Conservation (phyloP, 2,113 vertebrate genomes). For the Syngnathus scovelli region DNA sequence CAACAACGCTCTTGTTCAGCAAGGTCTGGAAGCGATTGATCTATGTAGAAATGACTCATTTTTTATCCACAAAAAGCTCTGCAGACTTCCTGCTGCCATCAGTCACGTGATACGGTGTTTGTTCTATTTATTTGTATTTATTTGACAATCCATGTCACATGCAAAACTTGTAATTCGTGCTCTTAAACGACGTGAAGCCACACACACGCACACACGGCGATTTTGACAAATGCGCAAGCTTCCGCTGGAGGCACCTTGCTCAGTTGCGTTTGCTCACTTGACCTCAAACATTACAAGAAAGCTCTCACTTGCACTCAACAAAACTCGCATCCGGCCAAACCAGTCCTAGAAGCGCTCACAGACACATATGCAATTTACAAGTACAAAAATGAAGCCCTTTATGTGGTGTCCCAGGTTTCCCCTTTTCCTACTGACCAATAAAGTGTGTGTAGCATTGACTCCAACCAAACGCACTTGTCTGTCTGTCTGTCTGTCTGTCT, state of each 20-base stretch:
- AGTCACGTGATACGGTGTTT: not conserved
- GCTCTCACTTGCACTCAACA: too few relatives aligned
- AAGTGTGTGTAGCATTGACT: slow-evolving; percentile 43
- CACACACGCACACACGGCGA: too few relatives aligned
- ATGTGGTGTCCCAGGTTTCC: not conserved
- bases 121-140: not conserved
- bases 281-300: too few relatives aligned
- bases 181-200: not conserved
- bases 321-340: too few relatives aligned
- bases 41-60: too few relatives aligned
- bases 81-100: not conserved
- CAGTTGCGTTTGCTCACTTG: too few relatives aligned
- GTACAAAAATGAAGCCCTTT: slow-evolving; percentile 15
- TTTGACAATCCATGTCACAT: not conserved
- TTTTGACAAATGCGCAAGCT: too few relatives aligned
- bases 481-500: not conserved
- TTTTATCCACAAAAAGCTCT: not conserved
- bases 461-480: slow-evolving; percentile 12
- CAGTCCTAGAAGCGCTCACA: too few relatives aligned
- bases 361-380: not conserved
- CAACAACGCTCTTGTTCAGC: too few relatives aligned
- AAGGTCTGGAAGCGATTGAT: too few relatives aligned
- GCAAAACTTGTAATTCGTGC: not conserved
- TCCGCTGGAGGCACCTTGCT: too few relatives aligned
- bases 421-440: slow-evolving; percentile 15